phyloP scores from a whole-genome alignment of 2,113 vertebrate species.

The Connochaetes taurinus region DNA sequence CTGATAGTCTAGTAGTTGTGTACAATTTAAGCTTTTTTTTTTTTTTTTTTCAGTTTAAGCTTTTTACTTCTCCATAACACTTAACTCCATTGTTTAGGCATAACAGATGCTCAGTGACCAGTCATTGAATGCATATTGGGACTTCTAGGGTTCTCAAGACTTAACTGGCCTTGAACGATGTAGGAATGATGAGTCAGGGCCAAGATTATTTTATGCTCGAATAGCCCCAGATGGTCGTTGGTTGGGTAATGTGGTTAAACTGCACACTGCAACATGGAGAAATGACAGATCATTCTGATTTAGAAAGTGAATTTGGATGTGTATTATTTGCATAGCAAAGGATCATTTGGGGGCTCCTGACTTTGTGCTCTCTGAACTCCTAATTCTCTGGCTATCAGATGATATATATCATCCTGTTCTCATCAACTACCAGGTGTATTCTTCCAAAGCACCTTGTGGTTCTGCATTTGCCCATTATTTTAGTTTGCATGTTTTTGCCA shows the following conservation, averaged over 20 bases:
- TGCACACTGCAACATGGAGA: neutral
- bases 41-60: neutral
- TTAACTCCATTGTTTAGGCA: neutral
- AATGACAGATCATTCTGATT: neutral
- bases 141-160: neutral
- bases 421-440: neutral
- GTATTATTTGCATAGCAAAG: conserved; percentile 9
- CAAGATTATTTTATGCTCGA: neutral
- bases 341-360: neutral
- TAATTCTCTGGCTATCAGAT: conserved; percentile 1
- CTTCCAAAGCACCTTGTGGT: neutral
- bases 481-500: conserved; percentile 12
- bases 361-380: neutral
- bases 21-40: neutral
- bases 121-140: neutral
- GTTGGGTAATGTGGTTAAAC: neutral
- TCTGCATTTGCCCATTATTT: conserved; percentile 44
- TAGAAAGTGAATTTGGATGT: neutral
- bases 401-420: neutral
- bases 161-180: neutral
- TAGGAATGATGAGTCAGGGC: neutral
- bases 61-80: neutral
- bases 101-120: neutral
- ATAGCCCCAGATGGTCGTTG: neutral
- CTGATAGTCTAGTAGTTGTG: neutral